Conservation (phyloP, 2,113 vertebrate species). For the Xerus inauris region DNA sequence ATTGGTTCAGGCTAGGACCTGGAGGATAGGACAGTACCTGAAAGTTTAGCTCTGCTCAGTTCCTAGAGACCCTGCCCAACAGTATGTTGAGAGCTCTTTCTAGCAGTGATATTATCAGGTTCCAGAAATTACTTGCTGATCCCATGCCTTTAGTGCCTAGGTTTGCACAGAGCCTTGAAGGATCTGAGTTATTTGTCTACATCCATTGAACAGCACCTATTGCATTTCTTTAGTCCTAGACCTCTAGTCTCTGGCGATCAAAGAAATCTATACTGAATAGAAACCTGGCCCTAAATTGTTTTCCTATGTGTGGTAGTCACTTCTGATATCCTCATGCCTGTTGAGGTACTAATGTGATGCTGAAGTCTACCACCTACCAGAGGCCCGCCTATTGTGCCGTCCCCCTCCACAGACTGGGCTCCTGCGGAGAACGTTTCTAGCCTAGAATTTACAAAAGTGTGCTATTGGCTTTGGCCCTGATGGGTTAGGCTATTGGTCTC, state of each 20-base stretch:
- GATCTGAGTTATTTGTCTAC: background rate
- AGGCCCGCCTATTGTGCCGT: background rate
- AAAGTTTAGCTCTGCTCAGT: background rate
- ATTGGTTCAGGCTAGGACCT: background rate
- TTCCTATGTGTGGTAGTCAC: background rate
- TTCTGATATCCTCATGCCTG: background rate
- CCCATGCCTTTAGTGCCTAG: background rate
- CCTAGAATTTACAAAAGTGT: background rate
- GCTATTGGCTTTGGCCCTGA: background rate
- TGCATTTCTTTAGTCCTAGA: background rate
- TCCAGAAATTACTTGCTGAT: rapidly evolving
- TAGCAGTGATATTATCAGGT: background rate
- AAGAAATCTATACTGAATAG: background rate
- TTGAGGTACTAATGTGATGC: background rate
- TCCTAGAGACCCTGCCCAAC: background rate
- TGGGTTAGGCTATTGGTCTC: background rate
- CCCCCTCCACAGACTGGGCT: background rate
- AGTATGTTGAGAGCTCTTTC: background rate
- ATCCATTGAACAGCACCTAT: background rate
- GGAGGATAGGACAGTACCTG: background rate
- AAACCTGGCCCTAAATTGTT: background rate
- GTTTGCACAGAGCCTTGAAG: background rate
- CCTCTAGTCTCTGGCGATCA: background rate
- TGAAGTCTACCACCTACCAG: background rate
- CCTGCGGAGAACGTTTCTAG: background rate